A percentile compares a stretch with the other conserved stretches of the same genome.
phyloP scores from a whole-genome alignment of 2,888 invertebrate species.

The Oscheius sp. region DNA sequence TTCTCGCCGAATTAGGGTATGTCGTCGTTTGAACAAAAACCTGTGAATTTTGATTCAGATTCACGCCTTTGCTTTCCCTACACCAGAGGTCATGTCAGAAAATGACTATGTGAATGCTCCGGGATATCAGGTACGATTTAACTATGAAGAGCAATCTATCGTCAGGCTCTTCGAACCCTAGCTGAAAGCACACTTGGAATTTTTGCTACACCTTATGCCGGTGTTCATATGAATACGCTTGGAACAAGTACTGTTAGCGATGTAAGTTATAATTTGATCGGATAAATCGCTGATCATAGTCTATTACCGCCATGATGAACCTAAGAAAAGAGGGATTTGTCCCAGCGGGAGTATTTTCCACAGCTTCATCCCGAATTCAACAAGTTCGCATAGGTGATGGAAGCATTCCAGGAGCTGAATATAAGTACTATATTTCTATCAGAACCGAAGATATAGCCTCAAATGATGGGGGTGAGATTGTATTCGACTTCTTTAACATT shows the following conservation, averaged over 20 bases:
- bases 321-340: not conserved
- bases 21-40: not conserved
- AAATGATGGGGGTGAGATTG: not conserved
- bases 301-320: not conserved
- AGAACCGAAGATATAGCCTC: not conserved
- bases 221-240: not conserved
- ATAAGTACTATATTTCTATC: conserved; percentile 12
- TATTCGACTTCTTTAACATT: not conserved
- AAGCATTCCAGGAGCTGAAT: not conserved
- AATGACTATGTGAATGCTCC: not conserved
- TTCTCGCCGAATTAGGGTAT: conserved; percentile 11
- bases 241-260: not conserved
- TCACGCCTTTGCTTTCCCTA: not conserved
- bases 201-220: conserved; percentile 19
- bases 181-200: conserved; percentile 33
- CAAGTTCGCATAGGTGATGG: not conserved
- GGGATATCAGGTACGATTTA: not conserved
- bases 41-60: not conserved
- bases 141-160: not conserved
- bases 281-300: not conserved
- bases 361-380: not conserved
- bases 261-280: not conserved
- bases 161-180: conserved; percentile 7
- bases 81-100: not conserved
- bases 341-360: not conserved